Percentiles rank a stretch among this genome's conserved stretches.
Evolutionary conservation across 2,888 invertebrate species (phyloP).

Genomic region (Cephus rjabovi): DNA sequence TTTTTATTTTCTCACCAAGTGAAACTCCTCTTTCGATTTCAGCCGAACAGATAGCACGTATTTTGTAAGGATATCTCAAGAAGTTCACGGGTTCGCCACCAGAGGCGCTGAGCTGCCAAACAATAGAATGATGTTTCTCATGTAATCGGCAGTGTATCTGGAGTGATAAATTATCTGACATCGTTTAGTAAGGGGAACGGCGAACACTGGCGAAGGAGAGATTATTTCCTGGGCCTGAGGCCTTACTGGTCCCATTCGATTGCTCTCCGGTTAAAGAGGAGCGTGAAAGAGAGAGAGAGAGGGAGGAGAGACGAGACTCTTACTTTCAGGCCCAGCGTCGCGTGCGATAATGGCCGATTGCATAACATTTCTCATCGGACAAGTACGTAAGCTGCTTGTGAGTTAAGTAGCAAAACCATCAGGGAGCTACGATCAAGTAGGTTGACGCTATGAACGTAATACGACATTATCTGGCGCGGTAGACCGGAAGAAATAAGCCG

Average conservation of each 20-base stretch:
- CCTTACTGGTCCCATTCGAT: slow-evolving; percentile 8
- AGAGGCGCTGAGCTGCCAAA: background rate
- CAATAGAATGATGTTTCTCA: background rate
- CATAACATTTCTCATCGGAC: slow-evolving; percentile 40
- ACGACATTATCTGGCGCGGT: slow-evolving; percentile 11
- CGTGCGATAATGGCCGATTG: slow-evolving; percentile 53
- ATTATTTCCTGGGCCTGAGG: slow-evolving; percentile 16
- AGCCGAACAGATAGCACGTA: background rate
- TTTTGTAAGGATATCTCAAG: background rate
- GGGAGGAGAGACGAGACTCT: slow-evolving; percentile 48
- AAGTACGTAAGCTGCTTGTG: slow-evolving; percentile 40
- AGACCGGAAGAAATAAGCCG: slow-evolving; percentile 13
- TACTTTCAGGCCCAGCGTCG: slow-evolving; percentile 58
- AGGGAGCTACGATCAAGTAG: slow-evolving; percentile 1
- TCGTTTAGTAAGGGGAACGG: background rate
- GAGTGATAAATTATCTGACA: background rate
- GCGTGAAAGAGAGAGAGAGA: slow-evolving; percentile 16
- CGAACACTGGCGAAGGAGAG: background rate
- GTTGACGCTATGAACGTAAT: background rate
- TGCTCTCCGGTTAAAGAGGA: slow-evolving; percentile 6
- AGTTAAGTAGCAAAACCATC: slow-evolving; percentile 43
- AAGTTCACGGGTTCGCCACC: background rate
- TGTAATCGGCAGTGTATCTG: background rate
- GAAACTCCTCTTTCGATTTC: background rate
- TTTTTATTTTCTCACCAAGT: background rate